phyloP scores from a whole-genome alignment of 2,113 vertebrate genomes.

The Sapajus apella region DNA sequence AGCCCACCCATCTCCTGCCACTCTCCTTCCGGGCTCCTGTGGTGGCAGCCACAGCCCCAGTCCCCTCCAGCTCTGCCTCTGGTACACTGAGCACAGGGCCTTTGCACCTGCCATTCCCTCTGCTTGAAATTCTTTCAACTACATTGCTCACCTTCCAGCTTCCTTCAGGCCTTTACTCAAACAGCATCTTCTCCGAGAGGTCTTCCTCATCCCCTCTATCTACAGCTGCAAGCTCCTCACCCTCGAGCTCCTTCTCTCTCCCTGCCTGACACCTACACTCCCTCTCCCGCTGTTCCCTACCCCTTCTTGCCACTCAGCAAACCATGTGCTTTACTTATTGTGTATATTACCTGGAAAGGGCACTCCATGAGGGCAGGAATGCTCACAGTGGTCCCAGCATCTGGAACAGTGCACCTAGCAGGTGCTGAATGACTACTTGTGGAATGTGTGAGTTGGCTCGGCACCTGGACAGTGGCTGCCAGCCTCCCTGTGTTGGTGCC shows the following conservation, averaged over 20 bases:
- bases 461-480: not conserved
- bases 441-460: not conserved
- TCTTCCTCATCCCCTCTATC: not conserved
- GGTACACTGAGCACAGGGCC: not conserved
- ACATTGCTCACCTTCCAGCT: not conserved
- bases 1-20: not conserved
- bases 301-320: not conserved
- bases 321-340: not conserved
- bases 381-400: not conserved
- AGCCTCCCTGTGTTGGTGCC: not conserved
- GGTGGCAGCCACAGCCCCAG: no score
- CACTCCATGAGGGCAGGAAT: no score
- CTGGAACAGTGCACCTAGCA: not conserved
- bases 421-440: not conserved
- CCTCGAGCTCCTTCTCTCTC: not conserved
- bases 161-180: not conserved
- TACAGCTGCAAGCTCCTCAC: not conserved
- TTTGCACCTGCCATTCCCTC: not conserved
- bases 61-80: not conserved
- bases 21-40: not conserved
- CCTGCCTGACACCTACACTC: fast-evolving
- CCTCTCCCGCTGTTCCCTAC: not conserved
- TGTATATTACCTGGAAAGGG: no score
- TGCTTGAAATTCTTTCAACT: not conserved
- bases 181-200: not conserved